Evolutionary conservation across 2,797 vertebrate genomes (phyloP).

Genomic region (Sciurus vulgaris): DNA sequence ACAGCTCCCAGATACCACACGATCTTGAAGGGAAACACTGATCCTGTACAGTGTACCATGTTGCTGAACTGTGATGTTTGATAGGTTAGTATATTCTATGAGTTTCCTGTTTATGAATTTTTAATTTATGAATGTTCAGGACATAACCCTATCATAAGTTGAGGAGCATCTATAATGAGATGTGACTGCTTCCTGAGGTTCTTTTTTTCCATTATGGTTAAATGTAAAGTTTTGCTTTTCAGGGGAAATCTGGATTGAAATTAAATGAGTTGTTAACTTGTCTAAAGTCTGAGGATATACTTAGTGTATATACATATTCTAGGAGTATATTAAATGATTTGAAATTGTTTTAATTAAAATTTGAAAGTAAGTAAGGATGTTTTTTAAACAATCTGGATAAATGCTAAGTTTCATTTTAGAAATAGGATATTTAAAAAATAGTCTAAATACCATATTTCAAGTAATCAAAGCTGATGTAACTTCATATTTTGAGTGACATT

Average conservation of each 20-base stretch:
- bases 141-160: neutral
- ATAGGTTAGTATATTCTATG: neutral
- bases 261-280: conserved; percentile 1
- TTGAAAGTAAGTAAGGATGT: neutral
- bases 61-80: neutral
- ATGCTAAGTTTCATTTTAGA: neutral
- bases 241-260: neutral
- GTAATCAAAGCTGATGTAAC: neutral
- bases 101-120: neutral
- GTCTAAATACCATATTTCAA: neutral
- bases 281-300: conserved; percentile 12
- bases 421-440: neutral
- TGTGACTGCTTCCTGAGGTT: neutral
- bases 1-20: neutral
- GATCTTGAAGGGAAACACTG: neutral
- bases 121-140: neutral
- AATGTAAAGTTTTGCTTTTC: conserved; percentile 14
- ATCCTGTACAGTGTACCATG: neutral
- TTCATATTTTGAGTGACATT: neutral
- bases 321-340: conserved; percentile 4
- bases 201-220: neutral
- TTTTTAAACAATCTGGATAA: neutral
- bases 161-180: neutral
- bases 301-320: neutral
- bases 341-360: neutral